Evolutionary conservation across 2,797 vertebrate species (phyloP), one percentile per base, ranked within the genome.

Genomic region (Coccyzus lansbergi): DNA sequence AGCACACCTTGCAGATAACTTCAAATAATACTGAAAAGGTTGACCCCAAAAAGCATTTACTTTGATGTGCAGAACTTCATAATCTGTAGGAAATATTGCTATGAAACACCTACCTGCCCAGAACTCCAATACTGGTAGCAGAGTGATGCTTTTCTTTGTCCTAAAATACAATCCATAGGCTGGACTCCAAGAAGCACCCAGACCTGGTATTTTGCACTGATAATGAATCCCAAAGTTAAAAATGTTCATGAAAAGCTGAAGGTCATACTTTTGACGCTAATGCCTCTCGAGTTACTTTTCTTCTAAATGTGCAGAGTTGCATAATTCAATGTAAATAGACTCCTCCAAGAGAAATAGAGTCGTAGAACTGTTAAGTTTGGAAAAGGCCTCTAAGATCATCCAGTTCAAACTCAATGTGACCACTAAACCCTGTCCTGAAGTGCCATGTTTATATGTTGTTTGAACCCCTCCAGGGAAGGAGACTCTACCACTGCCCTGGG

Each of bases 141-240:
- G 38, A 40, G n/a, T 3, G 2, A 12, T 21, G 25, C 49, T 25
- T 15, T 42, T 18, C 44, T 44, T 44, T 21, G 4, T 22, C 46
- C 64, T 19, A 10, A 29, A 25, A 2, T 2, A 8, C 40, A 62
- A 7, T 42, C 71, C 15, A 20, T 2, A 42, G 60, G 67, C 44
- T 38, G 29, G 12, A 24, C 29, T 18, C 38, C 6, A 36, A 9
- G 34, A 36, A 24, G 34, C 0, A 1, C 34, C 21, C 2, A 1
- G 44, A 36, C 25, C 26, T 4, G 8, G 15, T 14, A 56, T 9
- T 71, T 67, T 25, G 52, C 46, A 33, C 29, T 1, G 1, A 14
- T 33, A 48, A 55, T 1, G 1, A 56, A 80, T 28, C 8, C 28
- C 2, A 2, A 25, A 20, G 22, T 64, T 49, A 55, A 60, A 83